Conservation (phyloP, 1,140 invertebrate genomes). For the Drosophila guanche region DNA sequence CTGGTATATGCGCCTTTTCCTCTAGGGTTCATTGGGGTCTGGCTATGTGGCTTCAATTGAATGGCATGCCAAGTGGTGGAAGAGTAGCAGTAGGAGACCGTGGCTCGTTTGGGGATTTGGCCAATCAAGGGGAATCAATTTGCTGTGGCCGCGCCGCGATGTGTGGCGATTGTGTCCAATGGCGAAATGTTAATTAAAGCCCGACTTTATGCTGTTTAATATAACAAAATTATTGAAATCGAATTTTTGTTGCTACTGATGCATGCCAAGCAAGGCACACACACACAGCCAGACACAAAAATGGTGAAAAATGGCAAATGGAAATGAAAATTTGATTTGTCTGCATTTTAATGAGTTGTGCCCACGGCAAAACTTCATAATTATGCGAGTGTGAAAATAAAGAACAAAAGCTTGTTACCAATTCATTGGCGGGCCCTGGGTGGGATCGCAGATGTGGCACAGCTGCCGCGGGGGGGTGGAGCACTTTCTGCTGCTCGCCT, state of each 20-base stretch:
- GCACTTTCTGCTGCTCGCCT: slow-evolving; percentile 36
- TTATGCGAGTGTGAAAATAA: slow-evolving; percentile 49
- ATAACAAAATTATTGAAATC: too few relatives aligned
- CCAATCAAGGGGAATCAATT: slow-evolving; percentile 73
- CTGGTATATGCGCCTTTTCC: slow-evolving; percentile 23
- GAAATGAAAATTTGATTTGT: slow-evolving; percentile 66
- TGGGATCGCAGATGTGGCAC: too few relatives aligned
- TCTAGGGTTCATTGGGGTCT: background rate
- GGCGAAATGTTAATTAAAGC: slow-evolving; percentile 65
- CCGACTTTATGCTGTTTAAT: too few relatives aligned
- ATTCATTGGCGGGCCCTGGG: slow-evolving; percentile 12
- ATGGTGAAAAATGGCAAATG: slow-evolving; percentile 16
- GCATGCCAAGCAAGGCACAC: background rate
- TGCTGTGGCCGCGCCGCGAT: slow-evolving; percentile 27
- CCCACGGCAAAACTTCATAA: slow-evolving; percentile 60
- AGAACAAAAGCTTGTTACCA: slow-evolving; percentile 4
- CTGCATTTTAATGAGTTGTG: slow-evolving; percentile 71
- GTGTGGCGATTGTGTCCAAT: background rate
- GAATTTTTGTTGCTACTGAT: slow-evolving; percentile 4
- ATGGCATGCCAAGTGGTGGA: background rate
- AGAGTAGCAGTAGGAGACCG: too few relatives aligned
- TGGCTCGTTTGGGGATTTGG: slow-evolving; percentile 37
- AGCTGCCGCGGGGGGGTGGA: too few relatives aligned
- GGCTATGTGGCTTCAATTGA: slow-evolving; percentile 5
- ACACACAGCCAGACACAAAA: slow-evolving; percentile 16